phyloP scores from a whole-genome alignment of 2,888 invertebrate genomes.

The Chrysomela aeneicollis region DNA sequence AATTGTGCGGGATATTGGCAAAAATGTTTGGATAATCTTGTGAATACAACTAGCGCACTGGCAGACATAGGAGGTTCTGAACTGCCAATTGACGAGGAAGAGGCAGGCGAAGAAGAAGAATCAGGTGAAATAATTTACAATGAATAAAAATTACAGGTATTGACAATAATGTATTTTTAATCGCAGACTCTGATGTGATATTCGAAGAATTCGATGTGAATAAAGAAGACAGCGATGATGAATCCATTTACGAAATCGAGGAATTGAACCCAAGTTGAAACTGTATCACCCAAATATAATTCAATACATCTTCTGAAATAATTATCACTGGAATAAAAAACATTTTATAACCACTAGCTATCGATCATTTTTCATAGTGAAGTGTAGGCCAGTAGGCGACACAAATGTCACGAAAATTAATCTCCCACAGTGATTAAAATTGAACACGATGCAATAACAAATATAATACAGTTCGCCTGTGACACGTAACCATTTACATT shows the following conservation, averaged over 20 bases:
- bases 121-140: conserved; percentile 22
- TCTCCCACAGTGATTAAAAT: too few species aligned
- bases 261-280: conserved; percentile 27
- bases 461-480: too few species aligned
- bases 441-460: too few species aligned
- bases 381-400: too few species aligned
- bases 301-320: conserved; percentile 5
- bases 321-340: not conserved
- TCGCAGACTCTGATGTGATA: conserved; percentile 26
- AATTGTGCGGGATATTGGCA: conserved; percentile 57
- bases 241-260: conserved; percentile 48
- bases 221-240: conserved; percentile 37
- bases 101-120: conserved; percentile 7
- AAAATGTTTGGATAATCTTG: conserved; percentile 52
- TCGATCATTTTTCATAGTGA: too few species aligned
- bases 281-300: not conserved
- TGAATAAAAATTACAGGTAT: not conserved
- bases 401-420: too few species aligned
- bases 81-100: conserved; percentile 11
- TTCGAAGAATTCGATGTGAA: conserved; percentile 31
- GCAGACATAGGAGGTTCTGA: conserved; percentile 33
- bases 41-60: conserved; percentile 50
- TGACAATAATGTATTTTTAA: too few species aligned
- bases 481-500: too few species aligned
- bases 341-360: too few species aligned